These are phyloP conservation scores for Caenorhabditis becei DNA, from an alignment of 2,888 invertebrate species.

Conservation along the genomic window DNA sequence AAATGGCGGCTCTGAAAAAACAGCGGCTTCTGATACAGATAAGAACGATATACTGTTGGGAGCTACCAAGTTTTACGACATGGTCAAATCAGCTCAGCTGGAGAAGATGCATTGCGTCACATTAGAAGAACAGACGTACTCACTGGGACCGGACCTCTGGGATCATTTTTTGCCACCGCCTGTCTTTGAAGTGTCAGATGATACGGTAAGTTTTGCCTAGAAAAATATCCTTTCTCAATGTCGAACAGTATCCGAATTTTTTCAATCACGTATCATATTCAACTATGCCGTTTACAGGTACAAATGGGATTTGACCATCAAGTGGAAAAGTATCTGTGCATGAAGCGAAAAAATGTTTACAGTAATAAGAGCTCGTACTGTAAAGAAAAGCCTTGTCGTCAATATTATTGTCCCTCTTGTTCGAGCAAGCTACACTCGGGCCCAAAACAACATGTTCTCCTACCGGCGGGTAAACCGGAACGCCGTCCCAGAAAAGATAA, in stretches of 20 bases:
- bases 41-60: conserved; percentile 3
- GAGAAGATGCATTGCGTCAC: conserved; percentile 9
- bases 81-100: conserved; percentile 5
- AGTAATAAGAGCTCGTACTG: conserved; percentile 58
- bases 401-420: conserved; percentile 60
- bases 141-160: conserved; percentile 54
- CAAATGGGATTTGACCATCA: conserved; percentile 21
- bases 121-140: not conserved
- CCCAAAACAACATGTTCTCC: conserved; percentile 24
- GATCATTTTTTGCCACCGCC: conserved; percentile 21
- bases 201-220: conserved; percentile 13
- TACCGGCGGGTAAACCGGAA: conserved; percentile 51
- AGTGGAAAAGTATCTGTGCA: conserved; percentile 18
- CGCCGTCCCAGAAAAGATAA: conserved; percentile 60
- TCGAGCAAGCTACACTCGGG: conserved; percentile 45
- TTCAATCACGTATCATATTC: no score
- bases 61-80: conserved; percentile 14
- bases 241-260: no score
- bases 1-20: conserved; percentile 21
- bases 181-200: not conserved
- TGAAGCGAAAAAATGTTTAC: conserved; percentile 41
- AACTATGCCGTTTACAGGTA: conserved; percentile 14
- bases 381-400: conserved; percentile 53
- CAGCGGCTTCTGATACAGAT: not conserved
- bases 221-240: no score